Conservation (phyloP, 2,888 invertebrate species). For the Geophilus truncorum region DNA sequence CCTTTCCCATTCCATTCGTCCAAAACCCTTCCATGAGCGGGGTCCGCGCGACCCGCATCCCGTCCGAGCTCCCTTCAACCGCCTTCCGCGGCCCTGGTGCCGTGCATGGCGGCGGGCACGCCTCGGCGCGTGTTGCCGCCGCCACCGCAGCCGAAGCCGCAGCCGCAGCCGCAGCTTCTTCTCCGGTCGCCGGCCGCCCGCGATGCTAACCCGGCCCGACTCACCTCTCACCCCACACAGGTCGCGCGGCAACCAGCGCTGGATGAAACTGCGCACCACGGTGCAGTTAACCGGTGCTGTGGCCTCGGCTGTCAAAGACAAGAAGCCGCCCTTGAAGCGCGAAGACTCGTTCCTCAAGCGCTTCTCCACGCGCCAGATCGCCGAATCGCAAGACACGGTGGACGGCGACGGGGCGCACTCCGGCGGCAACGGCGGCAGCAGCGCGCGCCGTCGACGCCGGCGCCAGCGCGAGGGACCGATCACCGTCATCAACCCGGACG, state of each 20-base stretch:
- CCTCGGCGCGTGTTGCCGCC: background rate
- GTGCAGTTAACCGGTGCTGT: constrained; percentile 86
- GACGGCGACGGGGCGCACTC: constrained; percentile 46
- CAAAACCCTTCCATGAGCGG: too few species aligned
- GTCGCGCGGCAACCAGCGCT: constrained; percentile 70
- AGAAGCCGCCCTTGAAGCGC: constrained; percentile 81
- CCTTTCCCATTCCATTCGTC: too few species aligned
- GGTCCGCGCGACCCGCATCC: too few species aligned
- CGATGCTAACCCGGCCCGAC: background rate
- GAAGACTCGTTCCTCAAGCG: constrained; percentile 90
- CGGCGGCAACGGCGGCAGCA: background rate
- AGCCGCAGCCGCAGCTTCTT: background rate
- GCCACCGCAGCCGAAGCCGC: background rate
- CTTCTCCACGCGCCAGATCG: constrained; percentile 87
- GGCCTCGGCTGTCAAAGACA: constrained; percentile 60
- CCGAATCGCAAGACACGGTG: constrained; percentile 64
- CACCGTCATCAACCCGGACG: constrained; percentile 88
- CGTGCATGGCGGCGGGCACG: constrained; percentile 1
- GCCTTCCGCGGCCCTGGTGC: background rate
- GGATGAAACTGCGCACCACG: constrained; percentile 92
- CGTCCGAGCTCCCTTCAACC: too few species aligned
- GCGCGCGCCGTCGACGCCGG: constrained; percentile 54
- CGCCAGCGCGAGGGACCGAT: constrained; percentile 59
- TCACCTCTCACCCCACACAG: background rate
- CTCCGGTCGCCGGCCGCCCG: background rate